Conservation (phyloP, 2,888 invertebrate species). For the Entomobrya multifasciata region DNA sequence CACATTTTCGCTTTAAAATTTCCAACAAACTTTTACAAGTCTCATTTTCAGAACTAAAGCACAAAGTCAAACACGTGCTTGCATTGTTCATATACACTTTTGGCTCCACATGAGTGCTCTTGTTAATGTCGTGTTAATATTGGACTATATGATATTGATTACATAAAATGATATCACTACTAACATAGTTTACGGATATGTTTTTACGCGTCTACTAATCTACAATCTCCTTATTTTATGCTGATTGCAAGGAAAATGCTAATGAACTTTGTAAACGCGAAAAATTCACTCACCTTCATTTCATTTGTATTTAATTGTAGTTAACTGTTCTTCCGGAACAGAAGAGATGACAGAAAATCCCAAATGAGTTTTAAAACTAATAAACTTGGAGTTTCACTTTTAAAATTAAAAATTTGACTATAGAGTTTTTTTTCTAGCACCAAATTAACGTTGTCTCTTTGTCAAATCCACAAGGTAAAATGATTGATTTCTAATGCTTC, state of each 20-base stretch:
- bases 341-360: too few species aligned
- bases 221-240: neutral
- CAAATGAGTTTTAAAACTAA: too few species aligned
- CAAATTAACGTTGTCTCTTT: too few species aligned
- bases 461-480: too few species aligned
- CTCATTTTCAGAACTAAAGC: slow-evolving; percentile 1
- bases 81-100: neutral
- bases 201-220: neutral
- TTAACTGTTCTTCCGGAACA: neutral
- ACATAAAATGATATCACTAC: neutral
- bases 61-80: slow-evolving; percentile 21
- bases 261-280: slow-evolving; percentile 13
- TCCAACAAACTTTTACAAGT: slow-evolving; percentile 17
- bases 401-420: too few species aligned
- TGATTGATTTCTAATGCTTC: too few species aligned
- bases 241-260: neutral
- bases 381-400: too few species aligned
- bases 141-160: slow-evolving; percentile 13
- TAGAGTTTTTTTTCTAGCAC: too few species aligned
- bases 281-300: slow-evolving; percentile 12
- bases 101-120: too few species aligned
- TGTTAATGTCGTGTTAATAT: neutral
- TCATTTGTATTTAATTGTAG: neutral
- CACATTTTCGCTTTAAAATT: slow-evolving; percentile 34
- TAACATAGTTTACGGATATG: slow-evolving; percentile 1